Conservation (phyloP, 2,113 vertebrate genomes). For the Sardina pilchardus region DNA sequence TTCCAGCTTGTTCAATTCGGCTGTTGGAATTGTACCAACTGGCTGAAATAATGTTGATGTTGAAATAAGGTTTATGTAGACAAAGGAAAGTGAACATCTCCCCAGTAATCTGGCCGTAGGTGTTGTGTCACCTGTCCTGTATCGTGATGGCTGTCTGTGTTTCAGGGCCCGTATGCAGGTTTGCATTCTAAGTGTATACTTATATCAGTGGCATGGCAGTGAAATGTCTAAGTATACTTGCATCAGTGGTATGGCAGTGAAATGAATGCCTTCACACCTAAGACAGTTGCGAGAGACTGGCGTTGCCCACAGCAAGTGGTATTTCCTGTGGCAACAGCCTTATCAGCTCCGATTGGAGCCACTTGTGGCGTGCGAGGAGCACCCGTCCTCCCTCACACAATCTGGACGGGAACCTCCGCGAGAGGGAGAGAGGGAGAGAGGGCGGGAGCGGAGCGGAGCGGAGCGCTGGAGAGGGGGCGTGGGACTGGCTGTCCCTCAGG, state of each 20-base stretch:
- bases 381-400: background rate
- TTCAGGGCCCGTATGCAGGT: background rate
- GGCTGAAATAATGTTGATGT: too few relatives aligned
- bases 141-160: background rate
- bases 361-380: constrained; percentile 1
- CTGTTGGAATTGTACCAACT: background rate
- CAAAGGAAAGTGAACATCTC: too few relatives aligned
- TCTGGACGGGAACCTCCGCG: background rate
- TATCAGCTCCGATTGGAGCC: constrained; percentile 22
- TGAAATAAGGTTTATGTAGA: background rate
- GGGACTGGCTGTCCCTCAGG: constrained; percentile 34
- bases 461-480: background rate
- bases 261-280: background rate
- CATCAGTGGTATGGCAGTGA: background rate
- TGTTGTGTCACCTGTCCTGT: background rate
- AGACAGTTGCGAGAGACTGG: background rate
- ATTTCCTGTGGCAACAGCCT: constrained; percentile 10
- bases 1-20: background rate
- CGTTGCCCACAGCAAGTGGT: background rate
- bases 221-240: background rate
- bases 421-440: background rate
- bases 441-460: background rate
- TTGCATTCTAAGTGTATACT: background rate
- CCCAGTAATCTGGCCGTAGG: background rate
- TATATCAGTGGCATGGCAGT: too few relatives aligned